Conservation (phyloP, 2,888 invertebrate genomes). For the Scaeva pyrastri region DNA sequence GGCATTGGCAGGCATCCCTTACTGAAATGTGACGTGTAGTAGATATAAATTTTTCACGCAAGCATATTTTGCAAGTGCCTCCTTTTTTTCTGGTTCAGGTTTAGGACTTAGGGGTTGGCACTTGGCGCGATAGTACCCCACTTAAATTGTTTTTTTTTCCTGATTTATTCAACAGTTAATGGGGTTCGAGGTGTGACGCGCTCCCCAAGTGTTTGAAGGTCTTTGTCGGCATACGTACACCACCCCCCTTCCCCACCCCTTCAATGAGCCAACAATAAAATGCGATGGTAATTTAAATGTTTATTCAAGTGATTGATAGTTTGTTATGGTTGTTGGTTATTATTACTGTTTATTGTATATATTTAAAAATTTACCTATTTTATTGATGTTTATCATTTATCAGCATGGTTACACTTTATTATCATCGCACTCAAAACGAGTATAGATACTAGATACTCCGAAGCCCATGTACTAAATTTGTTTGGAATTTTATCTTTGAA, state of each 20-base stretch:
- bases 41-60: not conserved
- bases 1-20: slow-evolving; percentile 17
- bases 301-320: slow-evolving; percentile 57
- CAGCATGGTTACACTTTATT: not conserved
- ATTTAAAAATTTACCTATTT: slow-evolving; percentile 51
- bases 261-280: slow-evolving; percentile 47
- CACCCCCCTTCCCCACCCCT: no score
- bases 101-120: not conserved
- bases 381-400: not conserved
- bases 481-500: slow-evolving; percentile 30
- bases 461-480: slow-evolving; percentile 8
- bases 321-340: slow-evolving; percentile 38
- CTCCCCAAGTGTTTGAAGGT: slow-evolving; percentile 41
- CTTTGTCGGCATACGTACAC: slow-evolving; percentile 57
- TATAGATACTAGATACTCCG: no score
- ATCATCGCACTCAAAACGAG: no score
- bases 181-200: slow-evolving; percentile 1
- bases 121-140: not conserved
- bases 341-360: not conserved
- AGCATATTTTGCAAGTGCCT: slow-evolving; percentile 52
- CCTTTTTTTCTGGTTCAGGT: not conserved
- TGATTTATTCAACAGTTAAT: slow-evolving; percentile 28
- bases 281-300: slow-evolving; percentile 59
- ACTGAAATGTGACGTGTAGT: slow-evolving; percentile 13
- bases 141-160: not conserved